phyloP scores from a whole-genome alignment of 1,140 invertebrate genomes.

The Drosophila pachea region DNA sequence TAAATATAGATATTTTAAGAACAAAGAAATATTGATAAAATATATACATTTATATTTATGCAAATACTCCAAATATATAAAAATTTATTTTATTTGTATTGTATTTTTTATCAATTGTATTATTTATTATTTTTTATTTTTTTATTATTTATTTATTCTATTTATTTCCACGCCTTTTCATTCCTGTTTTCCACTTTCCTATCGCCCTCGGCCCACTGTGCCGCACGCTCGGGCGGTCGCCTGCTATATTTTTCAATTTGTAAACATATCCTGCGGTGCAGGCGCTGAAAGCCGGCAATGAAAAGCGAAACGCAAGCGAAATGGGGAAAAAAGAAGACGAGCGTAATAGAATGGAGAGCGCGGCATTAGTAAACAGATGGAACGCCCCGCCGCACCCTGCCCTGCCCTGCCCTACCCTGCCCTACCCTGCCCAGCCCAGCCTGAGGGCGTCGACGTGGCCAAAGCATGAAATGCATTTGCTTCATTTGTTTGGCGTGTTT shows the following conservation, averaged over 20 bases:
- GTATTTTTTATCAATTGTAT: too few relatives aligned
- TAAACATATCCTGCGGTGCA: conserved; percentile 75
- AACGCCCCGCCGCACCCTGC: conserved; percentile 17
- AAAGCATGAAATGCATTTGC: conserved; percentile 68
- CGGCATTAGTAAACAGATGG: conserved; percentile 62
- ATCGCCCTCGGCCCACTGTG: conserved; percentile 32
- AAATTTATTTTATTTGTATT: too few relatives aligned
- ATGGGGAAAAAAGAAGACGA: neutral
- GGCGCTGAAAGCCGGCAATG: conserved; percentile 49
- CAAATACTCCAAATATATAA: too few relatives aligned
- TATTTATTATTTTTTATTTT: neutral
- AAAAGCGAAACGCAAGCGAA: conserved; percentile 6
- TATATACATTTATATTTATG: too few relatives aligned
- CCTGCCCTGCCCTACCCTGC: neutral
- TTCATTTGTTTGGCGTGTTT: conserved; percentile 75
- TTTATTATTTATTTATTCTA: too few relatives aligned
- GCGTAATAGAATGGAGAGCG: conserved; percentile 9
- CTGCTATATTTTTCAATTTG: conserved; percentile 75
- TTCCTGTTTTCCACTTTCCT: neutral
- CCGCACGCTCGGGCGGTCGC: conserved; percentile 61
- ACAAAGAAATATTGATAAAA: too few relatives aligned
- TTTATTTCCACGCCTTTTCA: neutral
- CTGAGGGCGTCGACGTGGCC: conserved; percentile 27
- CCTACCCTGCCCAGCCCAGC: neutral
- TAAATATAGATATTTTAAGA: too few relatives aligned